Base-by-base conservation (phyloP, 2,113 vertebrate species). In the Lontra canadensis region DNA sequence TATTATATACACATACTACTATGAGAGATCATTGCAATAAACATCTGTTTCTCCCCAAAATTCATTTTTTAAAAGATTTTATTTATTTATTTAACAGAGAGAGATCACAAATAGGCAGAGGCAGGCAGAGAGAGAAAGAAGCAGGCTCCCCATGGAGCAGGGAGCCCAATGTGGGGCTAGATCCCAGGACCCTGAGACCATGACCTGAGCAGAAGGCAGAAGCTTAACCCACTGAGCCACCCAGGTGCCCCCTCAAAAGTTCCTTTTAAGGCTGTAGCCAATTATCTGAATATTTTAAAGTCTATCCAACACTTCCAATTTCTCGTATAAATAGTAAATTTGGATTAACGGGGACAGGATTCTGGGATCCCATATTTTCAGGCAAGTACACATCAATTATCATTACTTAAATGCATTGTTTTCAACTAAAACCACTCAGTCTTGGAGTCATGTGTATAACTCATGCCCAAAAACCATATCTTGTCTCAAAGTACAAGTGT, bases 401-500 rank as follows among this genome's bases (percentile, higher is more conserved):
- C 25, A n/a, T 18, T 12, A 57, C 18, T 42, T 34, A 49, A 20
- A 55, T 25, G 3, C 1, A 2, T 63, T 47, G 36, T 90, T 95
- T 93, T 29, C 18, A 52, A 36, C 31, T 49, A 71, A 93, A 84
- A 55, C 49, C 15, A 39, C 67, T 52, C 89, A 39, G 23, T 49
- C 23, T 59, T 52, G 4, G 69, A 61, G 52, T 90, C 71, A 17
- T 55, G 80, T 76, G 29, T 57, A 5, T 42, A 67, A 36, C 63
- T 85, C 17, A 34, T 47, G 15, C 17, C 26, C 44, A 47, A 31
- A 87, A 92, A 76, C 25, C n/a, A 12, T 59, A 36, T 61, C 42
- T 67, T 3, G n/a, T 67, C 81, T 97, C 94, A 97, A 71, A 96
- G 90, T 57, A 86, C 97, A 90, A 88, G 73, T 86, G 25, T 61